Base-by-base conservation (phyloP, 2,113 vertebrate species). In the Glaucidium brasilianum region DNA sequence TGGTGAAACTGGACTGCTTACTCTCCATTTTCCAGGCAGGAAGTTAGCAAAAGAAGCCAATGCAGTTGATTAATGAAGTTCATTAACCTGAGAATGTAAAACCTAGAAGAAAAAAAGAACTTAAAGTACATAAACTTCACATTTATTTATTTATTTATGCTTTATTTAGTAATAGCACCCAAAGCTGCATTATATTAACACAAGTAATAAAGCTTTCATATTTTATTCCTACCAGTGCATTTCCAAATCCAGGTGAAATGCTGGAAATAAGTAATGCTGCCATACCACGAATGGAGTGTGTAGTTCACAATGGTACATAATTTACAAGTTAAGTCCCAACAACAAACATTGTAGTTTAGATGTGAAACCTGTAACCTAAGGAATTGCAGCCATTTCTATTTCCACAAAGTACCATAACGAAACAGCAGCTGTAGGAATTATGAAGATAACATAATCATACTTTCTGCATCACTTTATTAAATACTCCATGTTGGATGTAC, bases 381-480 rank as follows among this genome's bases (percentile, higher is more conserved):
- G 45, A 84, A 71, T 66, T 64, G 34, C 76, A 52, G 25, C 35
- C 74, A 32, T 90, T 94, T 92, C 59, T 84, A 72, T 26, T 83
- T 93, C 75, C 81, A 91, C 59, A 66, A 80, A 88, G 47, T 83
- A 93, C 73, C 75, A 15, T 56, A 88, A 83, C 34, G 77, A 80
- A 89, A 60, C 34, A 74, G 81, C 12, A 3, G 77, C 49, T 59
- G 60, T 63, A 83, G 43, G 34, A 85, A 60, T 56, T 84, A 66
- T 76, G 82, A 86, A 78, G 71, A 75, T 89, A 94, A 83, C 66
- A 94, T 86, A 81, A 71, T 88, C 53, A 80, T 72, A 92, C 9
- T 60, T 95, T 96, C 95, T 97, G 89, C 87, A 97, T 97, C 90
- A 92, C 60, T 99, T 99, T 98, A 98, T 97, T 98, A 94, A 94